phyloP scores from a whole-genome alignment of 1,140 invertebrate species.

The Belonocnema kinseyi region DNA sequence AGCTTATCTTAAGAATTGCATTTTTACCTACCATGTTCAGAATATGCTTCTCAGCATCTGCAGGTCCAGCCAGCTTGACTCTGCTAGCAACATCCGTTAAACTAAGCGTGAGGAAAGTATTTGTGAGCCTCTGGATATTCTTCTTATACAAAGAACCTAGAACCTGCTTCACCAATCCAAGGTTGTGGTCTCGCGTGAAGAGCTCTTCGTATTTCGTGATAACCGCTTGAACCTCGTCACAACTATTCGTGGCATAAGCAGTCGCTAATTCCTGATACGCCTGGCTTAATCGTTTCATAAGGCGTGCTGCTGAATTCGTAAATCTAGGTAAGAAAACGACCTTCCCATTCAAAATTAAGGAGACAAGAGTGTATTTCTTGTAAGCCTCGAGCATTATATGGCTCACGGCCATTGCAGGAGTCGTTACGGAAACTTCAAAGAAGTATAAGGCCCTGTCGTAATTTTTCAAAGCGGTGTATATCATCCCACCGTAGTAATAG shows the following conservation, averaged over 20 bases:
- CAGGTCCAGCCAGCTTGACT: constrained; percentile 88
- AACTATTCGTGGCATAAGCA: constrained; percentile 87
- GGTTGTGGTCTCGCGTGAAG: constrained; percentile 90
- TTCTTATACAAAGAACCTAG: constrained; percentile 94
- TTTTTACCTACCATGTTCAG: constrained; percentile 88
- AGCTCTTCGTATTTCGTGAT: constrained; percentile 88
- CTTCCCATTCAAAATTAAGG: constrained; percentile 93
- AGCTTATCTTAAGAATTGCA: constrained; percentile 12
- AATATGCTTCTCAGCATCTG: constrained; percentile 95
- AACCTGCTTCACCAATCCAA: constrained; percentile 90
- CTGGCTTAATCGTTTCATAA: constrained; percentile 93
- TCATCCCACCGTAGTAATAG: constrained; percentile 98
- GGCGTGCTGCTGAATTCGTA: constrained; percentile 92
- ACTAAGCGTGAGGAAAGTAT: constrained; percentile 97
- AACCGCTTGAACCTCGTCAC: constrained; percentile 81
- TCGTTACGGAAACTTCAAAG: constrained; percentile 95
- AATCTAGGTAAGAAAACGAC: constrained; percentile 89
- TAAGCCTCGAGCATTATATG: constrained; percentile 98
- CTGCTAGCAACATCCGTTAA: constrained; percentile 94
- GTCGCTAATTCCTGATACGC: constrained; percentile 94
- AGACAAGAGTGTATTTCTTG: constrained; percentile 96
- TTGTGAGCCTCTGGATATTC: constrained; percentile 97
- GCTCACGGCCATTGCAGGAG: constrained; percentile 93
- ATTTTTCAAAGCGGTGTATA: constrained; percentile 94
- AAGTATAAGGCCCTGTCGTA: constrained; percentile 95